Conservation (phyloP, 2,888 invertebrate species). For the Noctua janthe region DNA sequence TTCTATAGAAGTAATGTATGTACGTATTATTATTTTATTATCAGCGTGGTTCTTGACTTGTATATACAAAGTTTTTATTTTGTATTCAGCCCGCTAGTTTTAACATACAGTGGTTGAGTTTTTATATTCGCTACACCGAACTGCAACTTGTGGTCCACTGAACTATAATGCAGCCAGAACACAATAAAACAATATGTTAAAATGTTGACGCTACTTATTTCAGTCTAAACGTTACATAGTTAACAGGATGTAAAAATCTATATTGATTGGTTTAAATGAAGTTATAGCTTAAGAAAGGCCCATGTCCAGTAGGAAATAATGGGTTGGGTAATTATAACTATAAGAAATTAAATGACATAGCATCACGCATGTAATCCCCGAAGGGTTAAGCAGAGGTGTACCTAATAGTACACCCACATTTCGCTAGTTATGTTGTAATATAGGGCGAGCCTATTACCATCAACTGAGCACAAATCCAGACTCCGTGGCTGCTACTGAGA, state of each 20-base stretch:
- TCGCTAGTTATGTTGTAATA: too few relatives aligned
- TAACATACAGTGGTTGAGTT: conserved; percentile 18
- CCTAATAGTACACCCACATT: too few relatives aligned
- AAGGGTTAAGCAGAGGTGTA: too few relatives aligned
- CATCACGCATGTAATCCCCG: too few relatives aligned
- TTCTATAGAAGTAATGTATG: not conserved
- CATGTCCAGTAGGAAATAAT: too few relatives aligned
- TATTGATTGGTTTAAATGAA: not conserved
- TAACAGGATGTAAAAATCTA: not conserved
- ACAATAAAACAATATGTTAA: conserved; percentile 11
- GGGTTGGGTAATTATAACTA: too few relatives aligned
- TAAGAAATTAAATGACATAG: too few relatives aligned
- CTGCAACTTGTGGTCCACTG: conserved; percentile 33
- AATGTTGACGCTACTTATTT: not conserved
- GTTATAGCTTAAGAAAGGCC: too few relatives aligned
- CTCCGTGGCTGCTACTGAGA: too few relatives aligned
- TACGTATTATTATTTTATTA: not conserved
- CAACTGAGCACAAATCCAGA: too few relatives aligned
- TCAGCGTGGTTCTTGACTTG: not conserved
- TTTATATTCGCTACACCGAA: conserved; percentile 40
- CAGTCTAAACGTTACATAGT: not conserved
- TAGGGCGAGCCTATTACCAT: too few relatives aligned
- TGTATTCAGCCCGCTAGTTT: conserved; percentile 2
- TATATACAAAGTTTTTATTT: not conserved
- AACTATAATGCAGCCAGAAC: conserved; percentile 19